Evolutionary conservation across 92 coral and sea anemone species (phyloP).

Genomic region (Epizoanthus ramosus): DNA sequence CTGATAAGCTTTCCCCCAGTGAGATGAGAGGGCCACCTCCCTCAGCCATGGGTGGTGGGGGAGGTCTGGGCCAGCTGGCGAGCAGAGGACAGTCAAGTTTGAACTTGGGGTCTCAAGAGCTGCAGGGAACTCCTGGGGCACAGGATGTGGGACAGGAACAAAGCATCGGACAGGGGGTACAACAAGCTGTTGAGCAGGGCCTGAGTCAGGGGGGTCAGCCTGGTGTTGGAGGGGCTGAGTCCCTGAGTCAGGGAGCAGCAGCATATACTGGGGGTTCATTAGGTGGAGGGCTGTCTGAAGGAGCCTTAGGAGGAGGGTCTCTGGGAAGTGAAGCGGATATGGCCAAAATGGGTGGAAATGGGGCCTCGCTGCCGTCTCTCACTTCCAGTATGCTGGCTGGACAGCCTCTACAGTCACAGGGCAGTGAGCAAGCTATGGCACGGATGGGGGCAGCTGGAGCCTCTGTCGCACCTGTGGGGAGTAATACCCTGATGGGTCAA

Average conservation of each 20-base stretch:
- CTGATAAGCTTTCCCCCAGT: conserved; percentile 70
- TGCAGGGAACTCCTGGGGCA: neutral
- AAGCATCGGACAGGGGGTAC: neutral
- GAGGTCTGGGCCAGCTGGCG: conserved; percentile 37
- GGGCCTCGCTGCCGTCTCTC: conserved; percentile 9
- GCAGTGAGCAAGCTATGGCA: conserved; percentile 21
- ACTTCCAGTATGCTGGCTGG: conserved; percentile 24
- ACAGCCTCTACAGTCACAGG: conserved; percentile 23
- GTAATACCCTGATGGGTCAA: conserved; percentile 4
- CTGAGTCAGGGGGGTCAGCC: conserved; percentile 32
- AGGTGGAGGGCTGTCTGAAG: conserved; percentile 6
- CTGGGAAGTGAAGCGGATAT: conserved; percentile 12
- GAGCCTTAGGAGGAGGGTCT: conserved; percentile 22
- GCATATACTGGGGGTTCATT: conserved; percentile 18
- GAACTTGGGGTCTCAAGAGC: conserved; percentile 18
- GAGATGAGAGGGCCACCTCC: conserved; percentile 69
- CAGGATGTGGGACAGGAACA: conserved; percentile 7
- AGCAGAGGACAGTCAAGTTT: conserved; percentile 15
- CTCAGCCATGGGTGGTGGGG: conserved; percentile 58
- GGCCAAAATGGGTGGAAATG: conserved; percentile 20
- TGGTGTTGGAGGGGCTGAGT: conserved; percentile 17
- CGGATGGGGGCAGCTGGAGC: neutral
- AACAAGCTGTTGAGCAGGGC: conserved; percentile 27
- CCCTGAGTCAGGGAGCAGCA: conserved; percentile 11
- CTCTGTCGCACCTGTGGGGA: conserved; percentile 7